Conservation (phyloP, 1,140 invertebrate species). For the Magallana gigas region DNA sequence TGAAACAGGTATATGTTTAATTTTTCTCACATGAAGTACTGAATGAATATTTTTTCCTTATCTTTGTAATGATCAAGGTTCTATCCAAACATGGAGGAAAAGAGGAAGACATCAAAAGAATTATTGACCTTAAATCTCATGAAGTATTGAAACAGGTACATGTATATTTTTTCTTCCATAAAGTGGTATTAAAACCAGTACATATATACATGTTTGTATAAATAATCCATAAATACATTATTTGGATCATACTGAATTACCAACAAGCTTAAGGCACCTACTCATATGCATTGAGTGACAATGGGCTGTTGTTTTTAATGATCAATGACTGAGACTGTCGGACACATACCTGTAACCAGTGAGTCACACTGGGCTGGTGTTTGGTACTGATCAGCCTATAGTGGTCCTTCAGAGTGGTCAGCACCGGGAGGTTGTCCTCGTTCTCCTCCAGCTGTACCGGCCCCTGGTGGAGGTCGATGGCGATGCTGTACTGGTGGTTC, state of each 20-base stretch:
- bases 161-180: too few relatives aligned
- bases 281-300: conserved; percentile 68
- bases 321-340: neutral
- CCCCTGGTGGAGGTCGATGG: conserved; percentile 66
- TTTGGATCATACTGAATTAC: too few relatives aligned
- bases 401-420: conserved; percentile 68
- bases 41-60: too few relatives aligned
- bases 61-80: conserved; percentile 52
- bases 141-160: too few relatives aligned
- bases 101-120: conserved; percentile 63
- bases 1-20: too few relatives aligned
- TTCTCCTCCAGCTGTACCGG: conserved; percentile 66
- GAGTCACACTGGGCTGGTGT: conserved; percentile 64
- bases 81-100: conserved; percentile 66
- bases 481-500: conserved; percentile 62
- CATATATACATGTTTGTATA: too few relatives aligned
- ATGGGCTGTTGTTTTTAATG: conserved; percentile 55
- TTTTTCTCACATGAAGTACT: too few relatives aligned
- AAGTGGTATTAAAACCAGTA: too few relatives aligned
- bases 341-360: conserved; percentile 69
- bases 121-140: conserved; percentile 69
- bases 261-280: conserved; percentile 27
- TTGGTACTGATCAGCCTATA: conserved; percentile 61
- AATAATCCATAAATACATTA: too few relatives aligned
- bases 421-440: conserved; percentile 72